A percentile compares a stretch with the other conserved stretches of the same genome.
phyloP scores from a whole-genome alignment of 1,140 invertebrate genomes.

The Drosophila novamexicana region DNA sequence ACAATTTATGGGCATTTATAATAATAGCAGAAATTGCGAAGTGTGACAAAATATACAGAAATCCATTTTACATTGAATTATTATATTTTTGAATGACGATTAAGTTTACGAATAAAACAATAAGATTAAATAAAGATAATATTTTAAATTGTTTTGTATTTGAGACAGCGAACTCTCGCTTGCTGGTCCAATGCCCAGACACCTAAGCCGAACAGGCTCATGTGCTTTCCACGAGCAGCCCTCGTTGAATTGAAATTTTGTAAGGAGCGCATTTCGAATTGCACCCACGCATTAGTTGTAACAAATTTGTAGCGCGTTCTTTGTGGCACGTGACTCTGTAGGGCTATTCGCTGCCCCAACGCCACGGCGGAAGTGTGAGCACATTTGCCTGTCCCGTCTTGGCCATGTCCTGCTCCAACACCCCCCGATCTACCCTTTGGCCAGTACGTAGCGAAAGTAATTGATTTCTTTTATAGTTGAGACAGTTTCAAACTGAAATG shows the following conservation, averaged over 20 bases:
- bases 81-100: no score
- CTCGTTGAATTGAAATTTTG: conserved; percentile 21
- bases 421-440: background rate
- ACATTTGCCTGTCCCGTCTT: conserved; percentile 44
- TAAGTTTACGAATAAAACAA: no score
- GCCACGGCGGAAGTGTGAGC: conserved; percentile 74
- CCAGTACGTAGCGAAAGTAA: conserved; percentile 72
- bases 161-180: no score
- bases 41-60: no score
- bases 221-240: background rate
- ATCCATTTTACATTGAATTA: no score
- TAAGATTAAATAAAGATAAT: no score
- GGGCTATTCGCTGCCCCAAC: conserved; percentile 30
- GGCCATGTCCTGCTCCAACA: conserved; percentile 3
- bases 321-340: conserved; percentile 68
- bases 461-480: conserved; percentile 83
- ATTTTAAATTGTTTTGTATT: no score
- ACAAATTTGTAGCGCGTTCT: conserved; percentile 81
- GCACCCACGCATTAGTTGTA: conserved; percentile 82
- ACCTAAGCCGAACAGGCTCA: no score
- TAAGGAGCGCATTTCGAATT: conserved; percentile 73
- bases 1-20: no score
- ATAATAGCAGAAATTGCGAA: no score
- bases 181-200: no score
- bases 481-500: conserved; percentile 79